Base-by-base conservation (phyloP, 2,797 vertebrate genomes). In the Lophotriccus pileatus region DNA sequence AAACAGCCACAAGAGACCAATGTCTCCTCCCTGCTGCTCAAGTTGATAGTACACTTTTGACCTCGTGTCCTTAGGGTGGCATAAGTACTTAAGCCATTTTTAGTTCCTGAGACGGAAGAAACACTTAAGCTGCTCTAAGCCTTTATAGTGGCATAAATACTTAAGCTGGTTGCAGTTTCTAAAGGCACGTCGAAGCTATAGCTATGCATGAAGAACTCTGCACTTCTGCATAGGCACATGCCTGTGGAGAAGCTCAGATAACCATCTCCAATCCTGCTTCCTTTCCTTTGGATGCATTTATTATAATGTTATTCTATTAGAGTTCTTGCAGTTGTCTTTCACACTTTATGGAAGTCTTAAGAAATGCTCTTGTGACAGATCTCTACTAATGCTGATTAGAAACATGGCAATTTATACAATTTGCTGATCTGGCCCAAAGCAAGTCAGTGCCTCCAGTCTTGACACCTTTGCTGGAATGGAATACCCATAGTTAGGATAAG, bases 1-100 rank as follows among this genome's bases (percentile, higher is more conserved):
- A 50, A 86, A 81, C 30, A 88, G 62, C 55, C 59, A n/a, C 49
- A 69, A 66, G 58, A 78, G 28, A 64, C 62, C 23, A 32, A 15
- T 7, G 46, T 82, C 80, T 86, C 28, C 60, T 83, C 63, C 66
- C 59, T 39, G 34, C 53, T 66, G 53, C 70, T 72, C 47, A 77
- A 92, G 76, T 75, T 76, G 41, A 80, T 58, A 89, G 56, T 16
- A 90, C 0, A 44, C 30, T 92, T 84, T 93, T 94, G 84, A 94
- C 92, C 80, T 67, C 1, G 0, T 27, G 80, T 94, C 84, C 91
- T 95, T 87, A 92, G 81, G 68, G 62, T 85, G 87, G 66, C 72
- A 15, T 87, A 94, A 96, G 66, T 84, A 87, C 64, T 92, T 95
- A 95, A 94, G 78, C 86, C 79, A 87, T 94, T 96, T 96, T 94